A percentile compares a stretch with the other conserved stretches of the same genome.
Conservation (phyloP, 2,113 vertebrate species). For the Tringa solitaria region DNA sequence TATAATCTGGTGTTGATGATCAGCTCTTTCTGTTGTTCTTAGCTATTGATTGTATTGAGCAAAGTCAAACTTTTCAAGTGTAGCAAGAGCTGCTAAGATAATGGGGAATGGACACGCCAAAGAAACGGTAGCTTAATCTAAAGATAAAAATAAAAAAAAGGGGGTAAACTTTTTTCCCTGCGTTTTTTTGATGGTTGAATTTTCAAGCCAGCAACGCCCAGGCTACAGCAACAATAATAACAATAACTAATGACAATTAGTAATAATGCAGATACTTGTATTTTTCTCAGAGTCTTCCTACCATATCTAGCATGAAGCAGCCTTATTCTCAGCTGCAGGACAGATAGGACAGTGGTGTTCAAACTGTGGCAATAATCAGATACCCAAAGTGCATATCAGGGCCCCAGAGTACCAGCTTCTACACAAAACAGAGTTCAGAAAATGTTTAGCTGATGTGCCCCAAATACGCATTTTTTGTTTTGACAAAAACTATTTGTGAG, state of each 20-base stretch:
- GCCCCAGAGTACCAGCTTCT: not conserved
- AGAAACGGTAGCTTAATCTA: not conserved
- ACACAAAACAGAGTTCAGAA: not conserved
- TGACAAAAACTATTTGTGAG: not conserved
- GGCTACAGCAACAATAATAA: not conserved
- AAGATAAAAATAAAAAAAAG: not conserved
- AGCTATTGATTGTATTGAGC: slow-evolving; percentile 25
- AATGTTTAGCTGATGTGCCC: not conserved
- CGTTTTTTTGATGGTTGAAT: not conserved
- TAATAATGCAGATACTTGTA: no score
- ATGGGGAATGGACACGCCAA: not conserved
- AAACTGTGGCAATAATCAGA: not conserved
- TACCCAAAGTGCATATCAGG: not conserved
- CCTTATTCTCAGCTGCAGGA: not conserved
- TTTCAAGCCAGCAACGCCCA: not conserved
- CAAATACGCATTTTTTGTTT: not conserved
- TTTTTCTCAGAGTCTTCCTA: not conserved
- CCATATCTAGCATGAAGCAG: not conserved
- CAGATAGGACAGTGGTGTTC: not conserved
- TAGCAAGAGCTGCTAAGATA: not conserved
- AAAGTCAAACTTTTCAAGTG: not conserved
- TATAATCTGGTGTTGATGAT: slow-evolving; percentile 5
- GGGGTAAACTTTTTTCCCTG: not conserved
- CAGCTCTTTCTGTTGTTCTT: slow-evolving; percentile 31
- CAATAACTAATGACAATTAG: no score